Conservation (phyloP, 2,797 vertebrate genomes). For the Bradypus variegatus region DNA sequence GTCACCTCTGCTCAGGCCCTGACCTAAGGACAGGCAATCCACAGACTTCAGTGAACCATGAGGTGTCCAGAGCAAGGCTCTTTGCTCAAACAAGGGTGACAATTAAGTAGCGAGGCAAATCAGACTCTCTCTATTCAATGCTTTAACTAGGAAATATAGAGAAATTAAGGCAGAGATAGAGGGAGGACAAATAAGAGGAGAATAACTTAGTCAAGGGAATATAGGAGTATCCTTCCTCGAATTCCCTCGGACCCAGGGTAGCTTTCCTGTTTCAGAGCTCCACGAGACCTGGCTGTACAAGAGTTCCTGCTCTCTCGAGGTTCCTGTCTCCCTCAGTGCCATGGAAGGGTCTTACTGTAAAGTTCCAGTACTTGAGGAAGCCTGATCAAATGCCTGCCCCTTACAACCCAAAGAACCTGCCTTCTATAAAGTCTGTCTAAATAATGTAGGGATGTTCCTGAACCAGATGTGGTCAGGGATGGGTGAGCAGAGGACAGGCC, state of each 20-base stretch:
- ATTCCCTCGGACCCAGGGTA: neutral
- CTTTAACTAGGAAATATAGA: neutral
- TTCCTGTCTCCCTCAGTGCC: neutral
- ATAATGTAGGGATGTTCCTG: neutral
- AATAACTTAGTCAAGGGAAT: accelerated
- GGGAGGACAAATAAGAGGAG: neutral
- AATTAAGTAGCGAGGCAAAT: neutral
- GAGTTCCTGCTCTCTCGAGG: neutral
- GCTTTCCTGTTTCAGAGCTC: neutral
- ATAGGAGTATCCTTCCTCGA: neutral
- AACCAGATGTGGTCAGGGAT: neutral
- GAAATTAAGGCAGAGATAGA: neutral
- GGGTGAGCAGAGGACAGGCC: no score
- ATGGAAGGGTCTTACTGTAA: neutral
- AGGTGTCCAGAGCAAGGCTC: neutral
- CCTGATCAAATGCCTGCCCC: neutral
- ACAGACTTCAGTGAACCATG: neutral
- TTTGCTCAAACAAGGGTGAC: neutral
- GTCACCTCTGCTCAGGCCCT: neutral
- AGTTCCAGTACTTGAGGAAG: neutral
- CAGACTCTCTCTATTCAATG: neutral
- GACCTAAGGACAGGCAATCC: neutral
- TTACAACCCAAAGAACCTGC: neutral
- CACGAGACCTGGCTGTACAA: neutral
- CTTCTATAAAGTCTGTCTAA: neutral